These are phyloP conservation scores for Hippocampus barbouri DNA, from an alignment of 2,113 vertebrate genomes.

Conservation along the genomic window DNA sequence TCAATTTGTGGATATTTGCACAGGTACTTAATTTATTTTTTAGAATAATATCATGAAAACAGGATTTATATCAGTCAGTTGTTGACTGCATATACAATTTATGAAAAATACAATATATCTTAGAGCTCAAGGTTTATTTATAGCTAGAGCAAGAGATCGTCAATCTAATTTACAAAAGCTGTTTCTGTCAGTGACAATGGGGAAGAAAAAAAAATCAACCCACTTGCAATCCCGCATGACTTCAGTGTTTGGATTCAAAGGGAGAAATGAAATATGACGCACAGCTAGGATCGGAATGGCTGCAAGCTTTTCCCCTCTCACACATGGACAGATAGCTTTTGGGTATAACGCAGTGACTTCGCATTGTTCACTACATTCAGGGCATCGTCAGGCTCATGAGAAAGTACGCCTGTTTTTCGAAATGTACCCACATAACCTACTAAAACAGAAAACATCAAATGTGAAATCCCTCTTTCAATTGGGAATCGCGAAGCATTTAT, in stretches of 20 bases:
- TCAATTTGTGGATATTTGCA: constrained; percentile 80
- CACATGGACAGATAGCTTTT: constrained; percentile 40
- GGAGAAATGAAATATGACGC: constrained; percentile 48
- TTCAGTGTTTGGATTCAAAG: constrained; percentile 61
- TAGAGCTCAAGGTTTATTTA: constrained; percentile 80
- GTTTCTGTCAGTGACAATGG: constrained; percentile 72
- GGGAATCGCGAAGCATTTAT: constrained; percentile 18
- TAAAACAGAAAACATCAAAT: constrained; percentile 4
- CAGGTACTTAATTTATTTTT: constrained; percentile 82
- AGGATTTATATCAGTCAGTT: constrained; percentile 76
- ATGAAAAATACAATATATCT: constrained; percentile 80
- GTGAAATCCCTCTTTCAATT: constrained; percentile 16
- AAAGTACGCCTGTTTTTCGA: constrained; percentile 17
- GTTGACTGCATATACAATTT: constrained; percentile 76
- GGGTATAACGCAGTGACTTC: constrained; percentile 32
- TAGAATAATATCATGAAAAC: constrained; percentile 77
- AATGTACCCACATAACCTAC: constrained; percentile 20
- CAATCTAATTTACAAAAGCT: constrained; percentile 68
- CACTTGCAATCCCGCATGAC: constrained; percentile 76
- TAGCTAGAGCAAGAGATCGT: constrained; percentile 75
- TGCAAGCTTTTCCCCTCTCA: constrained; percentile 17
- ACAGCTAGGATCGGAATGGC: constrained; percentile 49
- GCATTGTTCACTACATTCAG: constrained; percentile 24
- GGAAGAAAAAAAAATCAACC: constrained; percentile 62
- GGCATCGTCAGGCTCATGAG: constrained; percentile 10